phyloP scores from a whole-genome alignment of 1,140 invertebrate genomes.

The Danaus plexippus region DNA sequence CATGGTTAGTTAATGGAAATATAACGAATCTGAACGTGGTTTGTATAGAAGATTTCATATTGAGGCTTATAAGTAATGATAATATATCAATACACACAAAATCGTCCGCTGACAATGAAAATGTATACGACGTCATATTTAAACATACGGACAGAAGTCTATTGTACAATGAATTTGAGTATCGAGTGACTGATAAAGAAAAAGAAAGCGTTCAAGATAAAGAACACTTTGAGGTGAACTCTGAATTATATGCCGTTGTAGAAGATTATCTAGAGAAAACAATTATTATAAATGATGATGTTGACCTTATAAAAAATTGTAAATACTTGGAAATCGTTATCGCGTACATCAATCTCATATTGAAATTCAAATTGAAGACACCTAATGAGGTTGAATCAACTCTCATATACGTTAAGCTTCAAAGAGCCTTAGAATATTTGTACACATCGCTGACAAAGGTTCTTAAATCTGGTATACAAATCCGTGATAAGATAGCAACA shows the following conservation, averaged over 20 bases:
- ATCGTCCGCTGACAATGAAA: constrained; percentile 6
- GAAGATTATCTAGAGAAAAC: constrained; percentile 28
- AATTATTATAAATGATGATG: constrained; percentile 22
- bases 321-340: constrained; percentile 35
- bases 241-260: constrained; percentile 27
- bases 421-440: constrained; percentile 29
- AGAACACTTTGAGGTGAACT: constrained; percentile 29
- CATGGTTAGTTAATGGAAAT: constrained; percentile 39
- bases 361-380: constrained; percentile 28
- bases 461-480: constrained; percentile 31
- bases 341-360: constrained; percentile 31
- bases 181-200: constrained; percentile 17
- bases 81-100: constrained; percentile 25
- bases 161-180: constrained; percentile 53
- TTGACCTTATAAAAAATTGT: constrained; percentile 23
- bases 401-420: constrained; percentile 21
- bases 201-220: background rate
- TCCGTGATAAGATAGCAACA: constrained; percentile 32
- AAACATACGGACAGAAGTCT: constrained; percentile 41
- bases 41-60: constrained; percentile 29
- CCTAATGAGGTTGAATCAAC: constrained; percentile 18
- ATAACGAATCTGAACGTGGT: constrained; percentile 22
- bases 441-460: constrained; percentile 23
- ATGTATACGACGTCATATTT: constrained; percentile 39
- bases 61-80: constrained; percentile 42